These are phyloP conservation scores for Halisarca cf. caerulea DNA, from an alignment of 37 sponge, comb jelly and placozoan species.

Conservation along the genomic window DNA sequence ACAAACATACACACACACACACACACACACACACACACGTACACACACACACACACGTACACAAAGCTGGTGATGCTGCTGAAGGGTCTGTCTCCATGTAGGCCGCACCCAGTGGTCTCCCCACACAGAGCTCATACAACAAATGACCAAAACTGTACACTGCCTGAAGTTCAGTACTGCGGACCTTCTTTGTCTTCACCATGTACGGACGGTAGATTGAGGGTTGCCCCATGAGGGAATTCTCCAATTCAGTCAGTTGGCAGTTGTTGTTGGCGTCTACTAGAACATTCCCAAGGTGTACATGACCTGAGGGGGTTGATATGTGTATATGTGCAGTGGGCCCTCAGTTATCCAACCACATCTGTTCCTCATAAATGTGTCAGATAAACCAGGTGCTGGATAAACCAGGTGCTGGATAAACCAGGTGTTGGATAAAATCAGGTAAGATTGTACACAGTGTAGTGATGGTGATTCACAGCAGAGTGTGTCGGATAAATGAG, in stretches of 20 bases:
- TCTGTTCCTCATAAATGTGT: no score
- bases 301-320: slow-evolving; percentile 50
- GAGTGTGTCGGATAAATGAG: no score
- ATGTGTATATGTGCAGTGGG: no score
- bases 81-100: slow-evolving; percentile 43
- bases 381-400: background rate
- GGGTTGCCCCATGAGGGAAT: slow-evolving; percentile 65
- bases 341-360: no score
- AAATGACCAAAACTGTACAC: slow-evolving; percentile 87
- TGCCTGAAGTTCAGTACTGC: slow-evolving; percentile 36
- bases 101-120: slow-evolving; percentile 36
- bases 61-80: background rate
- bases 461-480: no score
- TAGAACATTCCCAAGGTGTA: slow-evolving; percentile 82
- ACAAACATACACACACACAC: background rate
- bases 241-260: slow-evolving; percentile 79
- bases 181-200: background rate
- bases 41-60: background rate
- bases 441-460: no score
- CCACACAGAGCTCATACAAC: slow-evolving; percentile 81
- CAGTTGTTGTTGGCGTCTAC: slow-evolving; percentile 47
- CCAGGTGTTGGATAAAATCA: no score
- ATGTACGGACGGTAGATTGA: slow-evolving; percentile 58
- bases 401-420: background rate
- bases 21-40: background rate